Percentiles rank a stretch among this genome's conserved stretches.
Conservation (phyloP, 1,140 invertebrate genomes). For the Eulimnadia texana region DNA sequence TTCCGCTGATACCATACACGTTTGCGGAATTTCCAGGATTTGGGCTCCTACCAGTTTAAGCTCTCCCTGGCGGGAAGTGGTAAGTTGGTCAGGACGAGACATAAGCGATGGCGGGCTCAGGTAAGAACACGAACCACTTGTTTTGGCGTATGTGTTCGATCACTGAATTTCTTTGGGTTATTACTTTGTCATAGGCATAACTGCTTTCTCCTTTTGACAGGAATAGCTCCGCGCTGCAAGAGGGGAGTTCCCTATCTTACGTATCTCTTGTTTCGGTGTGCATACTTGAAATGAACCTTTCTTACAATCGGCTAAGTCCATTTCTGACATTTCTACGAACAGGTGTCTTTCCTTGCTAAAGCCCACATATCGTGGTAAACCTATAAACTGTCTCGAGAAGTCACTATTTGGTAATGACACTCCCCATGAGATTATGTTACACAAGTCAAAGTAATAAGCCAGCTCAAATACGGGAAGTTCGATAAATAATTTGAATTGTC, state of each 20-base stretch:
- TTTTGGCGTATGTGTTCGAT: no score
- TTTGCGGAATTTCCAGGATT: neutral
- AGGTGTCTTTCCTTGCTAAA: neutral
- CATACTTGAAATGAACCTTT: neutral
- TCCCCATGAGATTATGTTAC: neutral
- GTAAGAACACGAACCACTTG: neutral
- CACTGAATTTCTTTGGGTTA: no score
- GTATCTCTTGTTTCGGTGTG: neutral
- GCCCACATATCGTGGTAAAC: neutral
- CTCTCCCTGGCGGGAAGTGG: no score
- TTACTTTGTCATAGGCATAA: no score
- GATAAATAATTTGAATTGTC: neutral
- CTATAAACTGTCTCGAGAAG: neutral
- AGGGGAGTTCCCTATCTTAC: neutral
- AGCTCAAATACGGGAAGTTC: neutral
- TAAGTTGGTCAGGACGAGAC: neutral
- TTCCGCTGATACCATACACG: neutral
- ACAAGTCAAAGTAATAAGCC: neutral
- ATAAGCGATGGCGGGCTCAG: neutral
- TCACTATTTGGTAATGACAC: neutral
- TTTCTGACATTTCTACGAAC: neutral
- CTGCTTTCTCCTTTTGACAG: no score
- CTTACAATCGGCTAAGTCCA: neutral
- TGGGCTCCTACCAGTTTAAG: neutral
- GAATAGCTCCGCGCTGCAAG: no score